phyloP scores from a whole-genome alignment of 2,113 vertebrate genomes.

The Pimephales promelas region DNA sequence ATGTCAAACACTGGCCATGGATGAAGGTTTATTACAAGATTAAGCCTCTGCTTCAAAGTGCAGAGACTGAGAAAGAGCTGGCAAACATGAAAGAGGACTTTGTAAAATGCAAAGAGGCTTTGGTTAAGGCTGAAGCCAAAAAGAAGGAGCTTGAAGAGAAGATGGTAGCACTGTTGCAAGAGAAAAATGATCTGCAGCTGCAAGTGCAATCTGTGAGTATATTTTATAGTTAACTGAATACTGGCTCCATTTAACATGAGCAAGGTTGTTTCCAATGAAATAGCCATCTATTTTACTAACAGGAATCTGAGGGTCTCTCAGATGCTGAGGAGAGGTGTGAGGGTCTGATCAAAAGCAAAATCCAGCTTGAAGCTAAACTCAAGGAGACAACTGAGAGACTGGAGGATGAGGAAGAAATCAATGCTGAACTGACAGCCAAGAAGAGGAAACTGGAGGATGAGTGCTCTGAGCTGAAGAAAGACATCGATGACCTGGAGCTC shows the following conservation, averaged over 20 bases:
- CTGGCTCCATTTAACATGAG: background rate
- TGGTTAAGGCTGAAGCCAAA: constrained; percentile 43
- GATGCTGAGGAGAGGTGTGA: constrained; percentile 63
- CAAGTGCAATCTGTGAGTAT: constrained; percentile 71
- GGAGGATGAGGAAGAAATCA: constrained; percentile 80
- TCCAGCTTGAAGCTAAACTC: constrained; percentile 60
- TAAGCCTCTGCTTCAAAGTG: constrained; percentile 59
- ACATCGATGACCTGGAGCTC: background rate
- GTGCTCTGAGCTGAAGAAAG: constrained; percentile 65
- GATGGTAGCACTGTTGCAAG: constrained; percentile 50
- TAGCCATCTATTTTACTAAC: constrained; percentile 44
- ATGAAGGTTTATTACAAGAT: constrained; percentile 61
- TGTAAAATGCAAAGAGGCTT: constrained; percentile 47
- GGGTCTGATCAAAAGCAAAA: constrained; percentile 62
- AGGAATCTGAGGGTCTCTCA: constrained; percentile 66
- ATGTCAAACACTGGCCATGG: constrained; percentile 60
- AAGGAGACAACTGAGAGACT: constrained; percentile 69
- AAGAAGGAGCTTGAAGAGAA: constrained; percentile 57
- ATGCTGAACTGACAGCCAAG: constrained; percentile 75
- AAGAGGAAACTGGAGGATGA: constrained; percentile 35
- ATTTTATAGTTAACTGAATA: constrained; percentile 52
- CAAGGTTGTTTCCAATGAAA: background rate
- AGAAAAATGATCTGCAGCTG: constrained; percentile 56
- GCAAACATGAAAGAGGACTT: constrained; percentile 51
- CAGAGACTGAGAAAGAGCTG: constrained; percentile 58